Conservation (phyloP, 2,797 vertebrate genomes). For the Chiroxiphia lanceolata region DNA sequence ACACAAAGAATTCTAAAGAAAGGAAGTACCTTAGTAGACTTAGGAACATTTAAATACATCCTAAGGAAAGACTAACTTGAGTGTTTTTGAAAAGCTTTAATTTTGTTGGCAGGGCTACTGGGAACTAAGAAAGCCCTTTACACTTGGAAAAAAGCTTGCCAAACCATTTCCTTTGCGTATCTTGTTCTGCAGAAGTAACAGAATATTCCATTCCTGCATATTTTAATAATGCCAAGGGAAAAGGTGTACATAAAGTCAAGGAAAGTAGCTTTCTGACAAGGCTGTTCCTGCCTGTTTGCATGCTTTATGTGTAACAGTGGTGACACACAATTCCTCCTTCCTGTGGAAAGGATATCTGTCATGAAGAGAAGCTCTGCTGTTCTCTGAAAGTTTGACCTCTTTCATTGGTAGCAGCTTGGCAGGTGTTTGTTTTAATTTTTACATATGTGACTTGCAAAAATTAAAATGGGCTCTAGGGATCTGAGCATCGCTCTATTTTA, state of each 20-base stretch:
- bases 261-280: not conserved
- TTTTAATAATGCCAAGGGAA: slow-evolving; percentile 50
- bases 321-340: not conserved
- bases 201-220: slow-evolving; percentile 50
- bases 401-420: not conserved
- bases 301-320: not conserved
- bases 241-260: slow-evolving; percentile 2
- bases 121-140: slow-evolving; percentile 38
- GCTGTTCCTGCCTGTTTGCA: not conserved
- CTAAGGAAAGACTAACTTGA: slow-evolving; percentile 41
- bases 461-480: not conserved
- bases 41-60: slow-evolving; percentile 35
- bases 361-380: not conserved
- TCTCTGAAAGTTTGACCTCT: not conserved
- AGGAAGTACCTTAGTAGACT: slow-evolving; percentile 27
- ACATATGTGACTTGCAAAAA: not conserved
- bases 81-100: slow-evolving; percentile 51
- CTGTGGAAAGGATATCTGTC: not conserved
- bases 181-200: slow-evolving; percentile 62
- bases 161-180: slow-evolving; percentile 54
- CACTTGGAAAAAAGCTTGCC: slow-evolving; percentile 62
- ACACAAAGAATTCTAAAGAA: slow-evolving; percentile 48
- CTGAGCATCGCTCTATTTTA: not conserved
- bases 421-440: slow-evolving; percentile 36
- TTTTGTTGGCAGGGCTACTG: slow-evolving; percentile 49